A percentile compares a stretch with the other conserved stretches of the same genome.
Evolutionary conservation across 2,888 invertebrate genomes (phyloP).

Genomic region (Dugesia japonica): DNA sequence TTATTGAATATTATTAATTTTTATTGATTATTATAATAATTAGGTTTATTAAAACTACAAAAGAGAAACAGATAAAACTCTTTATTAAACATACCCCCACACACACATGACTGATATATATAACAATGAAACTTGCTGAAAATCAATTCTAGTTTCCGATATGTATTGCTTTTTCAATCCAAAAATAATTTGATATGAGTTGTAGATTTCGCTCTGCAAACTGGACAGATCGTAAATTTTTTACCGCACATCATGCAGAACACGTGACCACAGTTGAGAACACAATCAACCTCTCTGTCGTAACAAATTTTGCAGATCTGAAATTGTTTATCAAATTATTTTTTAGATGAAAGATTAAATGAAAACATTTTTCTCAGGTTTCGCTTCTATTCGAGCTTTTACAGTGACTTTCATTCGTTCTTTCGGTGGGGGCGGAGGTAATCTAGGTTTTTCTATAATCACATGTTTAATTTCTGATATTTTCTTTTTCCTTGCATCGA

Average conservation of each 20-base stretch:
- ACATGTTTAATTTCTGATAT: background rate
- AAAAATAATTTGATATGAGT: background rate
- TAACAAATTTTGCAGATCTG: conserved; percentile 7
- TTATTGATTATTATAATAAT: too few species aligned
- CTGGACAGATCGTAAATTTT: background rate
- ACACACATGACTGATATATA: too few species aligned
- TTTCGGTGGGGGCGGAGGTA: background rate
- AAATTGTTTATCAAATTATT: background rate
- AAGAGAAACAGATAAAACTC: too few species aligned
- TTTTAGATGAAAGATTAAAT: background rate
- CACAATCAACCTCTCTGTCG: background rate
- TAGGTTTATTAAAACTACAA: too few species aligned
- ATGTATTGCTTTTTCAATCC: background rate
- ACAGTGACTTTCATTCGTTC: background rate
- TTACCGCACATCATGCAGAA: background rate
- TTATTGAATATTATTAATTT: too few species aligned
- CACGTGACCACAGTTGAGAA: background rate
- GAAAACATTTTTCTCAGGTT: background rate
- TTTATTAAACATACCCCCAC: too few species aligned
- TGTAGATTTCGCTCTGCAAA: background rate
- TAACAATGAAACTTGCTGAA: too few species aligned
- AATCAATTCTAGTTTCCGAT: too few species aligned
- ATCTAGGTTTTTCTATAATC: background rate
- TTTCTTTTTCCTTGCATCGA: background rate
- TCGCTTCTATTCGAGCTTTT: background rate